phyloP scores from a whole-genome alignment of 2,888 invertebrate species.

The Lithodes maja region DNA sequence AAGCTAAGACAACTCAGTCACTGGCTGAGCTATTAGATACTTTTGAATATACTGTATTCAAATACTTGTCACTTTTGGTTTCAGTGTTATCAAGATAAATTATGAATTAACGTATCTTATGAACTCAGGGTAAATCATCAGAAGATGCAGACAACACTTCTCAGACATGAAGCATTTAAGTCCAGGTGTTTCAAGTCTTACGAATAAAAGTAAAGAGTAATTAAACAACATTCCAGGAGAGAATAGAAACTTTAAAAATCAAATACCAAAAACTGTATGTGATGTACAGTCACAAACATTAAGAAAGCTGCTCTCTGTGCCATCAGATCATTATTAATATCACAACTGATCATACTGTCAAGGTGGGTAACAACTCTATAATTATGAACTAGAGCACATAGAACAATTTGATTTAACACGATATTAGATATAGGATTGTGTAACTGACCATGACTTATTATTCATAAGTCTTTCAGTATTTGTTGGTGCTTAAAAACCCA shows the following conservation, averaged over 20 bases:
- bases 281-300: conserved; percentile 57
- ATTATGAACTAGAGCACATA: not conserved
- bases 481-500: too few species aligned
- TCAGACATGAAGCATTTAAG: conserved; percentile 60
- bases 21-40: not conserved
- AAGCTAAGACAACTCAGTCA: not conserved
- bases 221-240: conserved; percentile 58
- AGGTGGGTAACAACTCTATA: not conserved
- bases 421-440: too few species aligned
- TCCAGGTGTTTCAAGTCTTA: conserved; percentile 18
- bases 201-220: conserved; percentile 25
- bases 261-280: conserved; percentile 45
- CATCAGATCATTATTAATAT: too few species aligned
- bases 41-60: conserved; percentile 57
- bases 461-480: too few species aligned
- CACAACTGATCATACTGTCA: conserved; percentile 6
- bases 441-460: too few species aligned
- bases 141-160: conserved; percentile 64
- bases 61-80: conserved; percentile 58
- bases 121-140: conserved; percentile 63
- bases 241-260: conserved; percentile 35
- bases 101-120: conserved; percentile 1
- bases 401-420: conserved; percentile 26
- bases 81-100: conserved; percentile 32
- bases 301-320: conserved; percentile 43